phyloP scores from a whole-genome alignment of 2,797 vertebrate species.

The Chelon labrosus region DNA sequence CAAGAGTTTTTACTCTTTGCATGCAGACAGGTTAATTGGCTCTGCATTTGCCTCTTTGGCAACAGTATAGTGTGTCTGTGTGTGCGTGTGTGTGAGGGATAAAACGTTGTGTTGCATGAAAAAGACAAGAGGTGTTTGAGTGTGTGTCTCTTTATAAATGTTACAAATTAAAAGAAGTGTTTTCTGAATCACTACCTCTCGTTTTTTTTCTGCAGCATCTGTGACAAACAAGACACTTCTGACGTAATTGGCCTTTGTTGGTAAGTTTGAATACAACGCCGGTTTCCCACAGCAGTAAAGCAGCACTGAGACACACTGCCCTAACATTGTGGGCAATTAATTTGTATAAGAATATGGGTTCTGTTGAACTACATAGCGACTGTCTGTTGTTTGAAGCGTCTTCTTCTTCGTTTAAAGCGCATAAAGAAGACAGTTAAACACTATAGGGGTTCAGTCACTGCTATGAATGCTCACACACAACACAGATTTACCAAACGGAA shows the following conservation, averaged over 20 bases:
- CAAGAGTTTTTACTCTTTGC: conserved; percentile 19
- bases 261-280: background rate
- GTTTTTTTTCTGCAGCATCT: conserved; percentile 14
- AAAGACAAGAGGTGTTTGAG: conserved; percentile 5
- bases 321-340: background rate
- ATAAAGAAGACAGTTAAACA: background rate
- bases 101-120: conserved; percentile 11
- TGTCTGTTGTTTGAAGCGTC: conserved; percentile 9
- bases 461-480: conserved; percentile 35
- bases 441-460: conserved; percentile 21
- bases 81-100: background rate
- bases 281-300: conserved; percentile 18
- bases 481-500: conserved; percentile 59
- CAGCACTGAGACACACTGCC: background rate
- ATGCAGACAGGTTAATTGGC: conserved; percentile 39
- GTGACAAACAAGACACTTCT: conserved; percentile 32
- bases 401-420: background rate
- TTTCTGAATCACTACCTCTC: conserved; percentile 10
- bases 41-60: conserved; percentile 18
- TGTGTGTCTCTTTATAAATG: conserved; percentile 17
- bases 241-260: conserved; percentile 20
- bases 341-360: conserved; percentile 10
- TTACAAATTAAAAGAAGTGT: conserved; percentile 31
- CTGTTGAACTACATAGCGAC: background rate
- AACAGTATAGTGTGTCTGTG: conserved; percentile 2